Evolutionary conservation across 2,113 vertebrate genomes (phyloP), one percentile per base, ranked within the genome.

Genomic region (Sander vitreus): DNA sequence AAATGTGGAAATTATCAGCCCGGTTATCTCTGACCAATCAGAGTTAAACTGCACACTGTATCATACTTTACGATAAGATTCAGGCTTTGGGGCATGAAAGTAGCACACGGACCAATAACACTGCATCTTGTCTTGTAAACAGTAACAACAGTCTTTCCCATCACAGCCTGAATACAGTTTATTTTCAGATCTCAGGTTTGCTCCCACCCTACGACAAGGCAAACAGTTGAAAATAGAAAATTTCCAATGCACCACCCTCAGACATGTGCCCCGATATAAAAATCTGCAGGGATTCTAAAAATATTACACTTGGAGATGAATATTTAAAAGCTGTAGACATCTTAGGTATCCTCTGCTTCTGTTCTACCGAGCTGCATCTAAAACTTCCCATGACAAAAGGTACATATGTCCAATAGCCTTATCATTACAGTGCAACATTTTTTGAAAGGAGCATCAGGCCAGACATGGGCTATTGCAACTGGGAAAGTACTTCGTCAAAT

Each of bases 281-380:
- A 86, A 21, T 53, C 81, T 84, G 79, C 62, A 76, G 64, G 43
- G 55, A 70, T 47, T 73, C 87, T 92, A 94, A 92, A 93, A 90
- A 91, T 92, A 93, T 72, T 57, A 45, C 15, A 16, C 53, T 63
- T 55, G 5, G 80, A 50, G 36, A 51, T 72, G 64, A 92, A 87
- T 78, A 78, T 76, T 81, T 18, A 86, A 68, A 85, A 67, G 57
- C 27, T 65, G 21, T 54, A 39, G 50, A 67, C 25, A 47, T 65
- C n/a, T 58, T 72, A 78, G 30, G 66, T 70, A 16, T 76, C 54
- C 43, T 48, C 60, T 58, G 27, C 71, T 64, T 71, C 59, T 60
- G 15, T 30, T 64, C 50, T 21, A 59, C 43, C 0, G 3, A 73
- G 60, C 36, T 47, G 50, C 45, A 76, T 15, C 47, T 43, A 30